phyloP scores from a whole-genome alignment of 2,888 invertebrate genomes.

The Alloplasta piceator region DNA sequence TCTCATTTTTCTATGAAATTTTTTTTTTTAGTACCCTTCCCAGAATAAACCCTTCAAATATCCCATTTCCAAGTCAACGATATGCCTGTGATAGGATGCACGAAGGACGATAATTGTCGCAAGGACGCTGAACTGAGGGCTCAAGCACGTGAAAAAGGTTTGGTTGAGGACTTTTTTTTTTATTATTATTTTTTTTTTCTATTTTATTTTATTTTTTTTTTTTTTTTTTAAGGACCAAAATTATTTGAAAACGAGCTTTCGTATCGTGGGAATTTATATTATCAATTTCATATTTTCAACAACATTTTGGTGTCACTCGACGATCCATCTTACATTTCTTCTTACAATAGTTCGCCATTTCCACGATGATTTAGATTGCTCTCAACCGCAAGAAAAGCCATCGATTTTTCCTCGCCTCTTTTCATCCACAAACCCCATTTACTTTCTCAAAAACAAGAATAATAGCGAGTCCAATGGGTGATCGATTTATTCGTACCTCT shows the following conservation, averaged over 20 bases:
- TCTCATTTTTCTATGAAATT: too few species aligned
- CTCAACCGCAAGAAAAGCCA: conserved; percentile 4
- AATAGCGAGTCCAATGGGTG: not conserved
- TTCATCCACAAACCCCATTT: not conserved
- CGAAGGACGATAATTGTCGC: conserved; percentile 76
- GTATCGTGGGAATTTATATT: not conserved
- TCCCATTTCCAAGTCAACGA: conserved; percentile 26
- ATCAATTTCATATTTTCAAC: not conserved
- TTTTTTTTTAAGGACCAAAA: too few species aligned
- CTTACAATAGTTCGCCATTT: conserved; percentile 9
- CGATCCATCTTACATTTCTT: not conserved
- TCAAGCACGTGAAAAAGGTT: conserved; percentile 68
- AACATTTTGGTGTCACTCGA: not conserved
- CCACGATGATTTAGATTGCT: conserved; percentile 14
- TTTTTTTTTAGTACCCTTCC: conserved; percentile 33
- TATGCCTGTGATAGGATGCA: conserved; percentile 75
- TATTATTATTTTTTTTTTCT: not conserved
- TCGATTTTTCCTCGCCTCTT: not conserved
- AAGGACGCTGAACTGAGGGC: conserved; percentile 69
- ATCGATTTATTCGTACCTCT: conserved; percentile 14
- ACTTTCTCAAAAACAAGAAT: not conserved
- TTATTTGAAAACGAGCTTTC: not conserved
- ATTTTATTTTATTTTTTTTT: too few species aligned
- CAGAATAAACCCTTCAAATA: conserved; percentile 32
- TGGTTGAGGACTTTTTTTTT: not conserved